Base-by-base conservation (phyloP, 2,113 vertebrate genomes). In the Astatoreochromis straeleni region DNA sequence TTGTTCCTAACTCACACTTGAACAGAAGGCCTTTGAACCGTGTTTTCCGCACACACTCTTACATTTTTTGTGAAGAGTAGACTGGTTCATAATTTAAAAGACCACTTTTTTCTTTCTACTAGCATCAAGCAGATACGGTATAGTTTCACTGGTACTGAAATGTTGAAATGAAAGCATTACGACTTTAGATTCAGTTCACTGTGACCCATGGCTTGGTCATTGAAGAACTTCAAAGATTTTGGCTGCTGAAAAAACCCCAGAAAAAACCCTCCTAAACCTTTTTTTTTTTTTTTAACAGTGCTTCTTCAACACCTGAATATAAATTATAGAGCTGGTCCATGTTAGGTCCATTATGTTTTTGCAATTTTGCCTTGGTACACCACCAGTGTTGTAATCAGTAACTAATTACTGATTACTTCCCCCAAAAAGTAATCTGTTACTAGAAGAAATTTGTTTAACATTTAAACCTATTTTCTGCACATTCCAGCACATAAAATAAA, bases 41-140 rank as follows among this genome's bases (percentile, higher is more conserved):
- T 54, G 80, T 87, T 65, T 68, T 81, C 79, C 55, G 19, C 31
- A 9, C 24, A 19, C 85, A 45, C 80, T 73, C 9, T 11, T 81
- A n/a, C 13, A 81, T 11, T 88, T 68, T 73, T 42, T 70, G 21
- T 75, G 40, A 75, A 10, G 9, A 47, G 14, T 17, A 83, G 73
- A 58, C 82, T 35, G 58, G 53, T 51, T 80, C 85, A 63, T 33
- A 79, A 83, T 78, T 83, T 81, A 45, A 87, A 38, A 82, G 80
- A 80, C 40, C 11, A 40, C 75, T 17, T 35, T 49, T 55, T 12
- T 14, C 10, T 63, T 54, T 88, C 35, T 55, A 65, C 89, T 84
- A 85, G 49, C 53, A 80, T 35, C 45, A 4, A 89, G 58, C 54
- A 58, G 81, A 81, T 19, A n/a, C 38, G 40, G 45, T 11, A 58